phyloP scores from a whole-genome alignment of 2,888 invertebrate species.

The Linhomoeus sp. region DNA sequence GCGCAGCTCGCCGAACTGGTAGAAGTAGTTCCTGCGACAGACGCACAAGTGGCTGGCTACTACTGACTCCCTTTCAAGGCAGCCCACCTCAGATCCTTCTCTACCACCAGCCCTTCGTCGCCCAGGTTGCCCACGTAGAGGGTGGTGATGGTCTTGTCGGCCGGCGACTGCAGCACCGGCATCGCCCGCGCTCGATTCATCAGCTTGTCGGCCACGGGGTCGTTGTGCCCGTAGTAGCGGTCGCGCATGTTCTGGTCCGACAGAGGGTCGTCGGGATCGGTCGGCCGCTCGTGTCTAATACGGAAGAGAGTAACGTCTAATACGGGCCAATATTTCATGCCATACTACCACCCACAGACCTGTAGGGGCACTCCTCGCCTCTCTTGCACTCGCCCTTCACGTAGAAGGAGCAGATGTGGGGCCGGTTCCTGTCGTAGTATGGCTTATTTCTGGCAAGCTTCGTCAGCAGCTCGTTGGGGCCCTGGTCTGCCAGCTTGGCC shows the following conservation, averaged over 20 bases:
- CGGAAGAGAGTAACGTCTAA: neutral
- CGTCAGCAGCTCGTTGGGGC: constrained; percentile 51
- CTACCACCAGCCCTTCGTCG: constrained; percentile 49
- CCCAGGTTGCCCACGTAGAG: constrained; percentile 89
- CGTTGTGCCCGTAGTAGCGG: constrained; percentile 76
- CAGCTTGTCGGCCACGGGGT: constrained; percentile 83
- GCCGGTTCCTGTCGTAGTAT: constrained; percentile 79
- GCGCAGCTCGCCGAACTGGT: constrained; percentile 93
- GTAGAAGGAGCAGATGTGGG: constrained; percentile 92
- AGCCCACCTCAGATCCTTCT: constrained; percentile 66
- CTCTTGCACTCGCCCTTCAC: constrained; percentile 91
- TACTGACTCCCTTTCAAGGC: neutral
- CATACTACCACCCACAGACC: constrained; percentile 16
- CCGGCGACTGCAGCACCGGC: constrained; percentile 83
- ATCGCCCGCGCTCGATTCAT: constrained; percentile 60
- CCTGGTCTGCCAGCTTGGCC: constrained; percentile 41
- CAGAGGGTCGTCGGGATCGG: constrained; percentile 85
- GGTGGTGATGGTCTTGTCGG: constrained; percentile 85
- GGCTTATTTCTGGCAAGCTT: constrained; percentile 75
- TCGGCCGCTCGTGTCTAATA: constrained; percentile 68
- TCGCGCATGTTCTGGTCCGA: constrained; percentile 89
- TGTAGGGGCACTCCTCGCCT: constrained; percentile 86
- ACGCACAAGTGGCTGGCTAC: neutral
- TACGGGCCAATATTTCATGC: neutral
- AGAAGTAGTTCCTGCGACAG: constrained; percentile 62